Evolutionary conservation across 2,888 invertebrate species (phyloP).

Genomic region (Ophion obscuratus): DNA sequence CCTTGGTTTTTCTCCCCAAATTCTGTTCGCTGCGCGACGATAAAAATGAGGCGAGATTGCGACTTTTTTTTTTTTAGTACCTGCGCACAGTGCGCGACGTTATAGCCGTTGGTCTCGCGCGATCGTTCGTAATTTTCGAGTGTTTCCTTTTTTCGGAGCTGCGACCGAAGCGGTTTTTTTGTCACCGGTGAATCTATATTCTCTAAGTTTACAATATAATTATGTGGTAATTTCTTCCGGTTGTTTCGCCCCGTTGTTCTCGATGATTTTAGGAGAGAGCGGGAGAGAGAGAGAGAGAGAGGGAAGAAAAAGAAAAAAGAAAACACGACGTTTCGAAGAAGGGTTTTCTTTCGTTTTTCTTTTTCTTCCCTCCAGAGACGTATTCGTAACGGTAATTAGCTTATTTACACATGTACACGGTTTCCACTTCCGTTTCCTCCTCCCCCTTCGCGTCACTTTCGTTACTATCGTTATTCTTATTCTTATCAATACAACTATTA

Average conservation of each 20-base stretch:
- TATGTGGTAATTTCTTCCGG: constrained; percentile 37
- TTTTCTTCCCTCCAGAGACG: constrained; percentile 33
- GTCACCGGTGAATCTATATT: constrained; percentile 13
- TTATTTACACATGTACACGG: constrained; percentile 75
- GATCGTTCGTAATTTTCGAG: constrained; percentile 1
- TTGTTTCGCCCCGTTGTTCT: constrained; percentile 21
- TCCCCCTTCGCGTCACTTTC: constrained; percentile 26
- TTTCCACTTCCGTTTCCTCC: constrained; percentile 49
- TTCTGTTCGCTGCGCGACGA: constrained; percentile 1
- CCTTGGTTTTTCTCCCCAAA: constrained; percentile 5
- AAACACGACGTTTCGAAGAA: constrained; percentile 52
- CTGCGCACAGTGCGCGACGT: constrained; percentile 48
- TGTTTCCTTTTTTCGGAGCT: constrained; percentile 26
- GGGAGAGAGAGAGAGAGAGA: neutral
- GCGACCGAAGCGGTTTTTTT: constrained; percentile 23
- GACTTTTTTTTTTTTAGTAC: constrained; percentile 38
- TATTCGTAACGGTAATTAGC: constrained; percentile 63
- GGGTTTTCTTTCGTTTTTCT: neutral
- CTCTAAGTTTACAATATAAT: constrained; percentile 38
- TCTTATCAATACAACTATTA: constrained; percentile 22
- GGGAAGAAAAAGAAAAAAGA: neutral
- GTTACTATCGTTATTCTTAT: neutral
- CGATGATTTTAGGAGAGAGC: neutral
- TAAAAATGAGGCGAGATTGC: constrained; percentile 18
- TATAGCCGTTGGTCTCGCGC: constrained; percentile 57